Evolutionary conservation across 2,888 invertebrate species (phyloP).

Genomic region (Panzeria rudis): DNA sequence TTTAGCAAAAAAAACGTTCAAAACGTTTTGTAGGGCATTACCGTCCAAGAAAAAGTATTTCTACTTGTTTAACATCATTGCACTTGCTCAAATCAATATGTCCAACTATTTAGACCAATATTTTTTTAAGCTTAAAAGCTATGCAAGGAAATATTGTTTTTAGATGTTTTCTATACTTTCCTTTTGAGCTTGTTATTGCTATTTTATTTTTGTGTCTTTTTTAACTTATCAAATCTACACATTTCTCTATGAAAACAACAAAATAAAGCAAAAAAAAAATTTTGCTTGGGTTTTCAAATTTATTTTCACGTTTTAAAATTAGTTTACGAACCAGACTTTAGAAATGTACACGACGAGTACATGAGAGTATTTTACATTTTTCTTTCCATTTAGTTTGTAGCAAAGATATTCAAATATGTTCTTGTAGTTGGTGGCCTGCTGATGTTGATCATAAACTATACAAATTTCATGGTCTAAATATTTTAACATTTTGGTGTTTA

Average conservation of each 20-base stretch:
- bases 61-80: neutral
- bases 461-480: conserved; percentile 65
- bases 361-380: conserved; percentile 7
- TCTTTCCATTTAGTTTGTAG: conserved; percentile 17
- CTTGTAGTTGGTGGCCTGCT: neutral
- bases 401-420: conserved; percentile 7
- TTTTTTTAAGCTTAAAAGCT: neutral
- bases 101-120: neutral
- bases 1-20: too few species aligned
- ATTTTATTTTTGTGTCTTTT: neutral
- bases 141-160: neutral
- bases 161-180: neutral
- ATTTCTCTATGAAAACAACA: neutral
- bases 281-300: conserved; percentile 41
- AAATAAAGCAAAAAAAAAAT: neutral
- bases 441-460: conserved; percentile 40
- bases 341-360: conserved; percentile 19
- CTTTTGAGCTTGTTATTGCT: neutral
- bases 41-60: too few species aligned
- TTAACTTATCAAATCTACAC: neutral
- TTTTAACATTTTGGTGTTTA: conserved; percentile 28
- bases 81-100: neutral
- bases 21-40: too few species aligned
- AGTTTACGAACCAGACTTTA: conserved; percentile 55
- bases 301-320: conserved; percentile 59